A percentile compares a stretch with the other conserved stretches of the same genome.
Evolutionary conservation across 2,888 invertebrate species (phyloP).

Genomic region (Hyppa rectilinea): DNA sequence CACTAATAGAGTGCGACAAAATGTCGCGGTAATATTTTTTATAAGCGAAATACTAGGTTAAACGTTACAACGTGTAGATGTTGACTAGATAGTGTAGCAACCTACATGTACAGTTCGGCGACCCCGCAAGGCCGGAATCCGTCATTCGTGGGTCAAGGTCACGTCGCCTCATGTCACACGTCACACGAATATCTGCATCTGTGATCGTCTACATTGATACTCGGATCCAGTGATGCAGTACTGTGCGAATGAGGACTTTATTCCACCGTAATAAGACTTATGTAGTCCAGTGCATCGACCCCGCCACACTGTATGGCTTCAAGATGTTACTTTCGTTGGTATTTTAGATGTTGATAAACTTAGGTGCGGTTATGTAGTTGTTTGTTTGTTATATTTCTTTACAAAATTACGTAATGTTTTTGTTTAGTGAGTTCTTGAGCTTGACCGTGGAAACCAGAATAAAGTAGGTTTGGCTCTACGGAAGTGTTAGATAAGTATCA

Average conservation of each 20-base stretch:
- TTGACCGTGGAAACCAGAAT: constrained; percentile 49
- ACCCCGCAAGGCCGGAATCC: constrained; percentile 89
- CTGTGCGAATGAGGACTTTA: constrained; percentile 78
- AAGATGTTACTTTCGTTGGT: constrained; percentile 85
- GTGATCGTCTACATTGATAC: constrained; percentile 88
- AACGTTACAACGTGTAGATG: constrained; percentile 70
- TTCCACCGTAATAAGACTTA: constrained; percentile 76
- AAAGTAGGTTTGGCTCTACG: constrained; percentile 39
- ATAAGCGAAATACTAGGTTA: constrained; percentile 64
- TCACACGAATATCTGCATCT: constrained; percentile 87
- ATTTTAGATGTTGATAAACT: constrained; percentile 78
- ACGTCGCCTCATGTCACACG: constrained; percentile 83
- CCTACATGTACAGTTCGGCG: constrained; percentile 81
- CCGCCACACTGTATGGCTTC: constrained; percentile 78
- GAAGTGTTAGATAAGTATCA: constrained; percentile 51
- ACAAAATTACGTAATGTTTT: constrained; percentile 60
- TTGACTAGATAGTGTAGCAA: constrained; percentile 79
- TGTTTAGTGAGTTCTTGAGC: constrained; percentile 46
- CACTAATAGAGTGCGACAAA: constrained; percentile 51
- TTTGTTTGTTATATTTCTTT: constrained; percentile 58
- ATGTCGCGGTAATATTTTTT: constrained; percentile 57
- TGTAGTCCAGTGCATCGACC: constrained; percentile 86
- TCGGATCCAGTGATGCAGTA: constrained; percentile 69
- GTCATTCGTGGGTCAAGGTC: constrained; percentile 89
- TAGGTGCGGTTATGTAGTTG: constrained; percentile 72